phyloP scores from a whole-genome alignment of 2,888 invertebrate species.

The Cryptocephalus moraei region DNA sequence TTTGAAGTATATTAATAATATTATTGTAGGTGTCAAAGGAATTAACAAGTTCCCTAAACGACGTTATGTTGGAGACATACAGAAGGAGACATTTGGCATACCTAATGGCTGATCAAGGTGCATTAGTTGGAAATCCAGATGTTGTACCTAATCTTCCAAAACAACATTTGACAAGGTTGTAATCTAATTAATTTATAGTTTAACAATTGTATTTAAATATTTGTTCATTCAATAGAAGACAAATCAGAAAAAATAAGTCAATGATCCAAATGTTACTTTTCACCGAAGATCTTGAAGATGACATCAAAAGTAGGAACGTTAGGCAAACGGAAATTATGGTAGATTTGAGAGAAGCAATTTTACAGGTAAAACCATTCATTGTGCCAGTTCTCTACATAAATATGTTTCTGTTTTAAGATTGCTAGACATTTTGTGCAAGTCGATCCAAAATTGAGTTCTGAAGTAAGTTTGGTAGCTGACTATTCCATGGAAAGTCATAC shows the following conservation, averaged over 20 bases:
- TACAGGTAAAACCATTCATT: constrained; percentile 50
- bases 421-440: constrained; percentile 91
- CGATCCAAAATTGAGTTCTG: constrained; percentile 74
- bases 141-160: constrained; percentile 86
- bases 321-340: constrained; percentile 96
- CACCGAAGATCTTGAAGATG: constrained; percentile 70
- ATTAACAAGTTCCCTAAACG: constrained; percentile 73
- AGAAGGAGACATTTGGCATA: constrained; percentile 87
- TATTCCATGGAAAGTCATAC: constrained; percentile 94
- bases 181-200: not conserved
- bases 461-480: constrained; percentile 78
- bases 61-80: constrained; percentile 79
- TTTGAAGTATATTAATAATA: no score
- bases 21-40: constrained; percentile 50
- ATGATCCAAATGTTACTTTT: constrained; percentile 81
- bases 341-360: constrained; percentile 91
- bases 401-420: constrained; percentile 37
- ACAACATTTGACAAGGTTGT: constrained; percentile 68
- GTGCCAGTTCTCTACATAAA: not conserved
- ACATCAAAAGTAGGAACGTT: constrained; percentile 90
- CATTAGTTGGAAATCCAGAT: constrained; percentile 83
- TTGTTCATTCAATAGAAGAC: constrained; percentile 48
- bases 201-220: not conserved
- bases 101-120: constrained; percentile 94
- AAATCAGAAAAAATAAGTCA: constrained; percentile 84